Percentiles rank a stretch among this genome's conserved stretches.
phyloP scores from a whole-genome alignment of 2,888 invertebrate species.

The Epirrita christyi region DNA sequence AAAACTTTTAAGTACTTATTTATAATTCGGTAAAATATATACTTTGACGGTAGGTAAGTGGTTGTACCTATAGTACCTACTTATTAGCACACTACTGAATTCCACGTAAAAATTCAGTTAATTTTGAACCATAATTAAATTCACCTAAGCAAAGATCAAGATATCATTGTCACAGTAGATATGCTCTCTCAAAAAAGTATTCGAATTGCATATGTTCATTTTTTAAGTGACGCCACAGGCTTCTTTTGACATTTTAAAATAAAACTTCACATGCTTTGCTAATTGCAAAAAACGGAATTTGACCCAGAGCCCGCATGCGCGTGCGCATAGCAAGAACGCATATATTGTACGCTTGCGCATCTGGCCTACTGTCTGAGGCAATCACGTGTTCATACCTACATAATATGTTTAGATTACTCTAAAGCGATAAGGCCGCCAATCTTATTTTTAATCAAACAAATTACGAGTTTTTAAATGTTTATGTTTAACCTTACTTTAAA shows the following conservation, averaged over 20 bases:
- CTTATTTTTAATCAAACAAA: no score
- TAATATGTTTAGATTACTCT: no score
- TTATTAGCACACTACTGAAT: no score
- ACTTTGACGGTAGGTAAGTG: no score
- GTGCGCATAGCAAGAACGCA: conserved; percentile 14
- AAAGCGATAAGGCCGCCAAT: no score
- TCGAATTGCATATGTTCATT: conserved; percentile 55
- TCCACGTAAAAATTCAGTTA: no score
- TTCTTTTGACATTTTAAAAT: conserved; percentile 47
- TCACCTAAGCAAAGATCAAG: conserved; percentile 41
- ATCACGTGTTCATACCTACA: not conserved
- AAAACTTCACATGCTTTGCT: conserved; percentile 45
- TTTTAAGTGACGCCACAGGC: conserved; percentile 51
- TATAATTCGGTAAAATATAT: no score
- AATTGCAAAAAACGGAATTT: conserved; percentile 49
- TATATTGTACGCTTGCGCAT: conserved; percentile 26
- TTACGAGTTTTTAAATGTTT: no score
- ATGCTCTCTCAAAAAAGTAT: conserved; percentile 33
- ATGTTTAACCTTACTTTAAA: no score
- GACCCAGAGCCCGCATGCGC: conserved; percentile 50
- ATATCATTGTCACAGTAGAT: conserved; percentile 19
- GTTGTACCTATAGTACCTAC: no score
- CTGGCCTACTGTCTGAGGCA: conserved; percentile 20
- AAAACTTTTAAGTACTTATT: no score
- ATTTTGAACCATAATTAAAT: no score